phyloP scores from a whole-genome alignment of 2,113 vertebrate genomes.

The Macrotis lagotis region DNA sequence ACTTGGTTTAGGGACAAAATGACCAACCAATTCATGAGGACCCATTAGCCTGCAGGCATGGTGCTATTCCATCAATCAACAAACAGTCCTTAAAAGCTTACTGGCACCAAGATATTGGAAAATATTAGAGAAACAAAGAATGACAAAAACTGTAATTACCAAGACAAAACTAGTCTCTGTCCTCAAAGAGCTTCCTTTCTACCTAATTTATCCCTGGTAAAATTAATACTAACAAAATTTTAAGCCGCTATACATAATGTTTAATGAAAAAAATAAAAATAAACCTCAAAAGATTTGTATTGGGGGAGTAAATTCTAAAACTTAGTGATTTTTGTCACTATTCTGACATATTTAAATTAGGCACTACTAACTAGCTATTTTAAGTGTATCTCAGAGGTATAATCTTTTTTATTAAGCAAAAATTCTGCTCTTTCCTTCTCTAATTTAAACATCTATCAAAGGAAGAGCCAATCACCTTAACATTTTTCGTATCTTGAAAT shows the following conservation, averaged over 20 bases:
- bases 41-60: background rate
- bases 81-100: background rate
- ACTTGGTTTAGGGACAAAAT: background rate
- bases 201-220: background rate
- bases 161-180: background rate
- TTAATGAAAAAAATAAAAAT: background rate
- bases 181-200: background rate
- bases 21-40: background rate
- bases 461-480: background rate
- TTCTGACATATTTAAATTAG: background rate
- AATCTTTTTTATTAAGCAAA: background rate
- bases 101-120: background rate
- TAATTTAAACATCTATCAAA: background rate
- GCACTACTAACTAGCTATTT: background rate
- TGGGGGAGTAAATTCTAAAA: background rate
- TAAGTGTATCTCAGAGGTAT: background rate
- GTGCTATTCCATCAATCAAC: constrained; percentile 11
- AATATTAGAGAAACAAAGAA: background rate
- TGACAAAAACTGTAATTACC: background rate
- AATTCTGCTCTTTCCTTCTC: background rate
- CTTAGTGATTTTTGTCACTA: background rate
- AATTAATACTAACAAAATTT: background rate
- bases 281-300: background rate
- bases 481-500: background rate
- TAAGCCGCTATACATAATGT: background rate